phyloP scores from a whole-genome alignment of 2,797 vertebrate species.

The Gallirallus australis region DNA sequence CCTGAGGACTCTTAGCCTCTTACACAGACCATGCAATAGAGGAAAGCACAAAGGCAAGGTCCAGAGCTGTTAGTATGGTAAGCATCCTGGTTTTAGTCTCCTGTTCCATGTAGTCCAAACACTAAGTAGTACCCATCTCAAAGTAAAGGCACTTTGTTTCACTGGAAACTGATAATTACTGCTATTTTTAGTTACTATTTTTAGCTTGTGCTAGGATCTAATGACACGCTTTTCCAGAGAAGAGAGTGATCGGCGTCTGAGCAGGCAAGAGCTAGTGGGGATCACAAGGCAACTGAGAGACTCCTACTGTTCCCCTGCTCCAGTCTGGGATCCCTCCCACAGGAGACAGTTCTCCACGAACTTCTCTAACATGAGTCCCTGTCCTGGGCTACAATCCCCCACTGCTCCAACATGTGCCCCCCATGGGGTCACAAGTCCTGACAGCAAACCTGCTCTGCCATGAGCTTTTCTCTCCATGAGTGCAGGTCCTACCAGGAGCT shows the following conservation, averaged over 20 bases:
- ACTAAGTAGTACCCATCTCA: neutral
- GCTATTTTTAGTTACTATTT: neutral
- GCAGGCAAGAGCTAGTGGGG: neutral
- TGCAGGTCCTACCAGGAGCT: no score
- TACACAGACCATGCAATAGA: neutral
- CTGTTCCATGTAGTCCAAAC: neutral
- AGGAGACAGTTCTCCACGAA: no score
- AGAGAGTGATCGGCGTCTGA: neutral
- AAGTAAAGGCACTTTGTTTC: neutral
- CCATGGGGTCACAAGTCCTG: no score
- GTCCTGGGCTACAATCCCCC: no score
- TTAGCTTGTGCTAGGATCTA: neutral
- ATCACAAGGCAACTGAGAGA: neutral
- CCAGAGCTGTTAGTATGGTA: neutral
- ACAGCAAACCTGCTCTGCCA: no score
- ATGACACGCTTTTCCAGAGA: neutral
- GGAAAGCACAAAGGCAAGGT: neutral
- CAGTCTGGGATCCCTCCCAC: no score
- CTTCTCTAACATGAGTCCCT: no score
- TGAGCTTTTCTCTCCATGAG: no score
- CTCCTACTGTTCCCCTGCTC: no score
- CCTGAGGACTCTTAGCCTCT: neutral
- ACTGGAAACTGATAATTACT: neutral
- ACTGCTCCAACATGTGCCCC: no score
- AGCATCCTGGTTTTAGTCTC: neutral